Evolutionary conservation across 2,888 invertebrate species (phyloP), one percentile per base, ranked within the genome.

Genomic region (Platycheirus albimanus): DNA sequence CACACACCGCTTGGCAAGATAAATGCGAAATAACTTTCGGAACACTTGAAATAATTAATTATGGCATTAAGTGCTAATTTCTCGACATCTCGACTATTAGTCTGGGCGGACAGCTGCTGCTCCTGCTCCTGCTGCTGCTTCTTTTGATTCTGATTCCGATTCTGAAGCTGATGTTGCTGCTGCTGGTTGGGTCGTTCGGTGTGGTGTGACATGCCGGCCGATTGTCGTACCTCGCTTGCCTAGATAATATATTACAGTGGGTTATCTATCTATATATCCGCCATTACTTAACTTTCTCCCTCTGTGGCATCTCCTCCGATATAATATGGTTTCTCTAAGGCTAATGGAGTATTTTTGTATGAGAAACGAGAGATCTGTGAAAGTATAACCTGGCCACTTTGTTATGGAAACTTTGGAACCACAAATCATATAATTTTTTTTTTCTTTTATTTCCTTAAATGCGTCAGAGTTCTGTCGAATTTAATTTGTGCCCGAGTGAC

Each of bases 1-100:
- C n/a, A 30, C 64, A 24, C 69, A 63, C 72, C 63, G 70, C 64
- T 54, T 58, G 72, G 74, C 67, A 84, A 84, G 84, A 84, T 70
- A 54, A 79, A 84, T 84, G 84, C 84, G 84, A 84, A 84, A 75
- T 79, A 84, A 74, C 78, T 75, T 75, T 79, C 70, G 74, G 79
- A 84, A 84, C 84, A 84, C 84, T 84, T 84, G 84, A 84, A 84
- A 84, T 84, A 84, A 84, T 84, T 84, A 84, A 84, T 84, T 79
- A 84, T 70, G 79, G 84, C 84, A 84, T 84, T 84, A 84, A 84
- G 84, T 84, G 84, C 84, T 84, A 84, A 84, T 84, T 84, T 84
- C 84, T 84, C 69, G 84, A 84, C 84, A 79, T 84, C 79, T 79
- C 79, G 84, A 75, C 79, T 79, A 84, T 84, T 84, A 79, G 84